Percentiles rank a stretch among this genome's conserved stretches.
Evolutionary conservation across 2,797 vertebrate species (phyloP).

Genomic region (Myotis findleyi): DNA sequence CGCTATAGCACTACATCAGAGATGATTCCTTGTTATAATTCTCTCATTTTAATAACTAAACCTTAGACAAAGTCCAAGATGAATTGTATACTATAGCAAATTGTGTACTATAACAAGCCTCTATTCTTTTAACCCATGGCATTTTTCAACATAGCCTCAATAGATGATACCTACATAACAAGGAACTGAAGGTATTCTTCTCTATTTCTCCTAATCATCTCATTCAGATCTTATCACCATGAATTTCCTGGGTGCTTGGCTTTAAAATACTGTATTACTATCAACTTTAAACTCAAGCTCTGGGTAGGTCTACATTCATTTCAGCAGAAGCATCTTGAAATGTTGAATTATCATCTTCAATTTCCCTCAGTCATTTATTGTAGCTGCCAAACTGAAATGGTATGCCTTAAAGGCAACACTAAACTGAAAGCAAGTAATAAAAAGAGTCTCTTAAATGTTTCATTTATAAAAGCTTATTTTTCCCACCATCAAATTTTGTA

Average conservation of each 20-base stretch:
- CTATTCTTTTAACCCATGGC: constrained; percentile 31
- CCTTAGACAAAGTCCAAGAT: constrained; percentile 26
- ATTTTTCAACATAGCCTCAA: constrained; percentile 45
- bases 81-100: constrained; percentile 25
- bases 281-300: constrained; percentile 81
- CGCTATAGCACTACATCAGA: neutral
- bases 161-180: neutral
- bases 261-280: constrained; percentile 89
- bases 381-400: constrained; percentile 87
- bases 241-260: constrained; percentile 86
- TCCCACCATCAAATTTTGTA: constrained; percentile 82
- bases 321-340: constrained; percentile 86
- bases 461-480: constrained; percentile 88
- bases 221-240: constrained; percentile 86
- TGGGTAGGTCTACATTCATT: constrained; percentile 82
- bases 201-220: constrained; percentile 84
- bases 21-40: neutral
- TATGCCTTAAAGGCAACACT: constrained; percentile 84
- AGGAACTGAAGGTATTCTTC: constrained; percentile 55
- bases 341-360: constrained; percentile 90
- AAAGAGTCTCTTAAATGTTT: constrained; percentile 85
- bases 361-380: constrained; percentile 90
- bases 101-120: constrained; percentile 25
- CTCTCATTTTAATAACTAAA: constrained; percentile 61
- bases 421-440: constrained; percentile 81